Conservation (phyloP, 2,113 vertebrate genomes). For the Ranitomeya variabilis region DNA sequence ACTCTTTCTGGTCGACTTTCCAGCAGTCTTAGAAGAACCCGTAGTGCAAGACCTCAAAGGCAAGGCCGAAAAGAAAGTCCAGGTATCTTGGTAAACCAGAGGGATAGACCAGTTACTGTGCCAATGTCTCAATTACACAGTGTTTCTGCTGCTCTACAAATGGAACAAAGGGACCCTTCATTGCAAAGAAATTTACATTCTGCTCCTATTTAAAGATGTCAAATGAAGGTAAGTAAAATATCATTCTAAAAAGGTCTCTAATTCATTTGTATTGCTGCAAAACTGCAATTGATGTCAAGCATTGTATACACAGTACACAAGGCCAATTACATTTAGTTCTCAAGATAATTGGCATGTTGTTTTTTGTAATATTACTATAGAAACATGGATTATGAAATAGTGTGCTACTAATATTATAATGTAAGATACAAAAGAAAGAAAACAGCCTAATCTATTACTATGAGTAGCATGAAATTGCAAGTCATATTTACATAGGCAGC, state of each 20-base stretch:
- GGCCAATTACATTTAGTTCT: too few relatives aligned
- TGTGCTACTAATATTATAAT: too few relatives aligned
- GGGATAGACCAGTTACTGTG: constrained; percentile 32
- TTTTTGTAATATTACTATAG: neutral
- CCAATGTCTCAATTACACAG: constrained; percentile 49
- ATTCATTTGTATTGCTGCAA: neutral
- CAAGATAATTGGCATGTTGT: neutral
- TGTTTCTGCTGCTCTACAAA: constrained; percentile 30
- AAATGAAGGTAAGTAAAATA: constrained; percentile 24
- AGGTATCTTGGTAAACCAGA: neutral
- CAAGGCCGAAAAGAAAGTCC: neutral
- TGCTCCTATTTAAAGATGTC: neutral
- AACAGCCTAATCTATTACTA: too few relatives aligned
- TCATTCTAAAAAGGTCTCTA: neutral
- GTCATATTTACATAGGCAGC: too few relatives aligned
- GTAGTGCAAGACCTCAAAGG: neutral
- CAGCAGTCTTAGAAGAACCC: constrained; percentile 45
- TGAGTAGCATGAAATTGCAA: too few relatives aligned
- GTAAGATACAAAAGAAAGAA: too few relatives aligned
- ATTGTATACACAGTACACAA: too few relatives aligned
- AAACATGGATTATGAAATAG: too few relatives aligned
- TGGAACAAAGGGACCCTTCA: constrained; percentile 9
- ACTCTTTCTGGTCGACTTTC: constrained; percentile 46
- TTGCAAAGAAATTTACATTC: neutral
- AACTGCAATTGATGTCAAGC: neutral